A percentile compares a stretch with the other conserved stretches of the same genome.
Evolutionary conservation across 2,797 vertebrate species (phyloP).

Genomic region (Ctenopoma multispine): DNA sequence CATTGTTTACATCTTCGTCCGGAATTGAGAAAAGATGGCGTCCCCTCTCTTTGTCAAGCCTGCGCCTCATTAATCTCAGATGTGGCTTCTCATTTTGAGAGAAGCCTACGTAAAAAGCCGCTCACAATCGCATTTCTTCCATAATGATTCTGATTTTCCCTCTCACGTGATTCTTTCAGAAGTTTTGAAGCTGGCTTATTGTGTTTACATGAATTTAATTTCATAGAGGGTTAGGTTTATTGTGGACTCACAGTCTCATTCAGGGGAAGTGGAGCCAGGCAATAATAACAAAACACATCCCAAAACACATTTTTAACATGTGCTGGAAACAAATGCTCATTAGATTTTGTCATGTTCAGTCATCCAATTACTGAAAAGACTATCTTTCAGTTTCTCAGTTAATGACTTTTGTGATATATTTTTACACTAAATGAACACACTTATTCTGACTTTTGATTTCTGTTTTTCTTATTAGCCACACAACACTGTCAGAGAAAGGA

Average conservation of each 20-base stretch:
- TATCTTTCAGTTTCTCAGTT: slow-evolving; percentile 5
- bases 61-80: slow-evolving; percentile 73
- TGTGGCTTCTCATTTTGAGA: slow-evolving; percentile 59
- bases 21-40: slow-evolving; percentile 67
- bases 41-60: slow-evolving; percentile 56
- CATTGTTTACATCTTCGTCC: slow-evolving; percentile 72
- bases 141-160: slow-evolving; percentile 46
- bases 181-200: slow-evolving; percentile 32
- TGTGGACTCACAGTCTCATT: slow-evolving; percentile 22
- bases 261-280: slow-evolving; percentile 16
- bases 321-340: slow-evolving; percentile 5
- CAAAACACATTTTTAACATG: slow-evolving; percentile 2
- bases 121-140: slow-evolving; percentile 38
- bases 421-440: slow-evolving; percentile 20
- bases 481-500: slow-evolving; percentile 48
- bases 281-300: slow-evolving; percentile 26
- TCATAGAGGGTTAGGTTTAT: slow-evolving; percentile 30
- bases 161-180: slow-evolving; percentile 42
- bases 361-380: not conserved
- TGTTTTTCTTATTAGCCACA: slow-evolving; percentile 33
- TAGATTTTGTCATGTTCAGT: slow-evolving; percentile 11
- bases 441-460: slow-evolving; percentile 25
- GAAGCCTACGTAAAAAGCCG: slow-evolving; percentile 38
- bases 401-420: slow-evolving; percentile 23
- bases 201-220: slow-evolving; percentile 38